Conservation (phyloP, 2,888 invertebrate species). For the Microplitis deprimator region DNA sequence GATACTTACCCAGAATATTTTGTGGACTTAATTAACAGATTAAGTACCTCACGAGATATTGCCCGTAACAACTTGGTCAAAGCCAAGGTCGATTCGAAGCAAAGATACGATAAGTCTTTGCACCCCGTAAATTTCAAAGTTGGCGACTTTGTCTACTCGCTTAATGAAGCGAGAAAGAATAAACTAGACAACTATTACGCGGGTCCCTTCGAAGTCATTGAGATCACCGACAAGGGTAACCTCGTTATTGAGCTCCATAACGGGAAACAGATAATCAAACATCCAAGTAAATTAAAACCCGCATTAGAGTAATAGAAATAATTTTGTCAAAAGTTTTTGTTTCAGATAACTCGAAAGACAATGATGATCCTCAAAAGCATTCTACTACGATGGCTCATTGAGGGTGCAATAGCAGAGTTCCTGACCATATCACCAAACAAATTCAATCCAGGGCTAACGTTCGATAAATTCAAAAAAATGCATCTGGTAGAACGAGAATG, state of each 20-base stretch:
- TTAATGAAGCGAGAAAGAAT: conserved; percentile 21
- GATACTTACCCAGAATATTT: conserved; percentile 1
- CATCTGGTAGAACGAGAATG: too few relatives aligned
- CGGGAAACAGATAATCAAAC: too few relatives aligned
- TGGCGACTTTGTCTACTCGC: conserved; percentile 15
- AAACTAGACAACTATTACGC: conserved; percentile 20
- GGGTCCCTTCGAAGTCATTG: conserved; percentile 29
- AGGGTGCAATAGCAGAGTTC: too few relatives aligned
- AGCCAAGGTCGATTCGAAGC: too few relatives aligned
- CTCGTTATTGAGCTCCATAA: conserved; percentile 6
- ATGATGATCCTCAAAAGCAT: background rate
- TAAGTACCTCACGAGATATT: too few relatives aligned
- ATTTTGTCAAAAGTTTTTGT: background rate
- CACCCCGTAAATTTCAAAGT: background rate
- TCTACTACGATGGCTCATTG: too few relatives aligned
- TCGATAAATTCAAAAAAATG: too few relatives aligned
- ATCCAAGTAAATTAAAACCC: background rate
- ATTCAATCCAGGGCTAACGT: too few relatives aligned
- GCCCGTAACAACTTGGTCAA: background rate
- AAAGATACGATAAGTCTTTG: background rate
- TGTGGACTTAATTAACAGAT: background rate
- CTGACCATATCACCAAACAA: too few relatives aligned
- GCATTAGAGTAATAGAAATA: background rate
- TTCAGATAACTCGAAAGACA: background rate
- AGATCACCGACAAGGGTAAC: conserved; percentile 12